Percentiles rank a stretch among this genome's conserved stretches.
These are phyloP conservation scores for Idaea straminata DNA, from an alignment of 2,888 invertebrate genomes.

Conservation along the genomic window DNA sequence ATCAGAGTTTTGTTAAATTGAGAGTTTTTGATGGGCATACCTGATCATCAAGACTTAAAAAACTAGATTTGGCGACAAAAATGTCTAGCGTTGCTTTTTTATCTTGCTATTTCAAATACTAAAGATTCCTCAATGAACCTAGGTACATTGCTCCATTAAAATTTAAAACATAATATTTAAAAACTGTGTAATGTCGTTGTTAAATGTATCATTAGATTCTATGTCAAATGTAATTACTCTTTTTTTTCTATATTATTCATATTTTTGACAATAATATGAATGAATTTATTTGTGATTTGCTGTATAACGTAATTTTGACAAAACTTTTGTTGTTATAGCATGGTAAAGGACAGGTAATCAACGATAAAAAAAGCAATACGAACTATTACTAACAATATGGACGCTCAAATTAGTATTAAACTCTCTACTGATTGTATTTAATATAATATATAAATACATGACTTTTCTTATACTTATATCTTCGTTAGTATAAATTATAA, in stretches of 20 bases:
- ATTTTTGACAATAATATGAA: constrained; percentile 59
- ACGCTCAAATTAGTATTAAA: constrained; percentile 70
- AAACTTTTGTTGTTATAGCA: constrained; percentile 13
- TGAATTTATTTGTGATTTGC: constrained; percentile 23
- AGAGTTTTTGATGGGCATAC: no score
- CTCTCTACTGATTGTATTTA: constrained; percentile 35
- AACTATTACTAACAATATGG: constrained; percentile 49
- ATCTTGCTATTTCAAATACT: constrained; percentile 2
- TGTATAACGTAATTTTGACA: constrained; percentile 8
- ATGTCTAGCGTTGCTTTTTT: no score
- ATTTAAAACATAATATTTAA: no score
- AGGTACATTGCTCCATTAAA: no score
- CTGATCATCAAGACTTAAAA: no score
- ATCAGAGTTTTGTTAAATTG: no score
- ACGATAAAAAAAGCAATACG: constrained; percentile 68
- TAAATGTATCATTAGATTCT: constrained; percentile 6
- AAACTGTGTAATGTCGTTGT: background rate
- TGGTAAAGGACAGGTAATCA: constrained; percentile 38
- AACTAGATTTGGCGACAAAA: no score
- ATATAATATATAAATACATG: constrained; percentile 42
- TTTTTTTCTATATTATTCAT: constrained; percentile 32
- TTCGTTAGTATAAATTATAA: constrained; percentile 2
- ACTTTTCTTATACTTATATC: background rate
- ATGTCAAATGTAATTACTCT: background rate
- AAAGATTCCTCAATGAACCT: constrained; percentile 1